phyloP scores from a whole-genome alignment of 1,140 invertebrate species.

The Zaprionus kolodkinae region DNA sequence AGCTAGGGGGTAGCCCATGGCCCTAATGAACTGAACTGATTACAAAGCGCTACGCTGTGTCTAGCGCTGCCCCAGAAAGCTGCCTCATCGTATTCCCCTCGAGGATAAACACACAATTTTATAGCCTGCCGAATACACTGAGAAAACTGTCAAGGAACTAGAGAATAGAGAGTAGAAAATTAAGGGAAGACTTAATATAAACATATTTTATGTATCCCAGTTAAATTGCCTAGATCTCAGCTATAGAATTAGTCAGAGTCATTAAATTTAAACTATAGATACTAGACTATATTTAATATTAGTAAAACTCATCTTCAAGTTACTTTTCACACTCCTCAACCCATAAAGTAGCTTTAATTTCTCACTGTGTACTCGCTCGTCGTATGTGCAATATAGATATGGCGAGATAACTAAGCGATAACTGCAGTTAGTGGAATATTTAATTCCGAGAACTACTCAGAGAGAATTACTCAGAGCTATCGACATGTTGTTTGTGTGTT shows the following conservation, averaged over 20 bases:
- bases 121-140: not conserved
- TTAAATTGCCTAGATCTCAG: not conserved
- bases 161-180: not conserved
- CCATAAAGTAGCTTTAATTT: not conserved
- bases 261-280: not conserved
- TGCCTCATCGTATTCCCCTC: not conserved
- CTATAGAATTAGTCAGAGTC: not conserved
- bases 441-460: conserved; percentile 29
- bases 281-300: not conserved
- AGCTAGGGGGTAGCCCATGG: not conserved
- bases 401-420: conserved; percentile 33
- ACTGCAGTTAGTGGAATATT: conserved; percentile 1
- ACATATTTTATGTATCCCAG: not conserved
- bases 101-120: not conserved
- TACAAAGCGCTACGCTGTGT: conserved; percentile 18
- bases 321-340: not conserved
- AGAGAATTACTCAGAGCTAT: not conserved
- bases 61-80: conserved; percentile 13
- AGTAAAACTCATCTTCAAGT: not conserved
- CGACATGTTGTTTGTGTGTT: conserved; percentile 17
- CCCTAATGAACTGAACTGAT: conserved; percentile 18
- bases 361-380: not conserved
- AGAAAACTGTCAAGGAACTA: not conserved
- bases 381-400: conserved; percentile 12
- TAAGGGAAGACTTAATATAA: not conserved